Conservation (phyloP, 2,797 vertebrate genomes). For the Sparidentex hasta region DNA sequence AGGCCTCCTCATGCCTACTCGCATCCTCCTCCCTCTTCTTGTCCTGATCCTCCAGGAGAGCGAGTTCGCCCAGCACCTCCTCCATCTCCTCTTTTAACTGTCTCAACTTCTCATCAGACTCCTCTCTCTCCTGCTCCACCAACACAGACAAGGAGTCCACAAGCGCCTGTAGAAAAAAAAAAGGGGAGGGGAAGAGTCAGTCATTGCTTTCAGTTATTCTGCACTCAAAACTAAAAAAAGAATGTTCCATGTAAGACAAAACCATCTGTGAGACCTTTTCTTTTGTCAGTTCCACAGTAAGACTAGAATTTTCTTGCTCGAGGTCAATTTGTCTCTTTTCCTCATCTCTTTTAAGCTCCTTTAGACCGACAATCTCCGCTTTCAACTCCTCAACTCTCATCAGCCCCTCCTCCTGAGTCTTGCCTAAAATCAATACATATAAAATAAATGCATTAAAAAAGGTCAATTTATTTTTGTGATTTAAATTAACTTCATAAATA, state of each 20-base stretch:
- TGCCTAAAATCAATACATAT: conserved; percentile 64
- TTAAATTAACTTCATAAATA: neutral
- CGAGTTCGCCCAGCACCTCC: conserved; percentile 89
- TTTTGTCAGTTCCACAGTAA: conserved; percentile 83
- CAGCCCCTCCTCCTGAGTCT: conserved; percentile 84
- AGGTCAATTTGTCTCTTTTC: conserved; percentile 80
- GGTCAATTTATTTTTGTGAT: neutral
- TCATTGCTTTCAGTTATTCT: neutral
- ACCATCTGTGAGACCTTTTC: conserved; percentile 84
- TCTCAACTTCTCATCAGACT: conserved; percentile 85
- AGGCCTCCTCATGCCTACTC: conserved; percentile 73
- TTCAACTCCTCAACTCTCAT: conserved; percentile 82
- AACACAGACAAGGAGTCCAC: conserved; percentile 84
- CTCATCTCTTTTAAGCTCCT: conserved; percentile 79
- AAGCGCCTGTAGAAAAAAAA: conserved; percentile 80
- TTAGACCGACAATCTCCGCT: conserved; percentile 84
- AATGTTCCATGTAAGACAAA: neutral
- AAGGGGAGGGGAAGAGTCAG: neutral
- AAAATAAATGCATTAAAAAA: neutral
- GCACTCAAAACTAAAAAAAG: neutral
- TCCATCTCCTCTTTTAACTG: conserved; percentile 90
- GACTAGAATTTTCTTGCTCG: conserved; percentile 79
- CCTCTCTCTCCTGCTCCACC: conserved; percentile 84
- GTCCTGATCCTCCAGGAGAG: conserved; percentile 88
- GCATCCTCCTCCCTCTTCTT: conserved; percentile 78